phyloP scores from a whole-genome alignment of 2,113 vertebrate genomes.

The Gavia stellata region DNA sequence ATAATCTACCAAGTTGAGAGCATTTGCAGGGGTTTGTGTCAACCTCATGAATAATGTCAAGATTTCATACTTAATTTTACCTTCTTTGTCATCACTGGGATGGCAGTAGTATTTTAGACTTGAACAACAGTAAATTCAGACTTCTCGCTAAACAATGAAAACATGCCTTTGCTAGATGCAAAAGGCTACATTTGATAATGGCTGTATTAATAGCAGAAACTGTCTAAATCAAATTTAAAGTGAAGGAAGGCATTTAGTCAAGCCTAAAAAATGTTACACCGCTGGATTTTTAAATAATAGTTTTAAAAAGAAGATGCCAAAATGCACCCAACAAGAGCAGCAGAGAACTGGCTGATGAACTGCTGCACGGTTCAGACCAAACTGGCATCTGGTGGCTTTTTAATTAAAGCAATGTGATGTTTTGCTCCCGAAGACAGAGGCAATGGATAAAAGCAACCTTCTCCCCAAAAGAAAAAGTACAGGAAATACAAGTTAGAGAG shows the following conservation, averaged over 20 bases:
- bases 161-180: background rate
- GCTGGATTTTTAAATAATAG: background rate
- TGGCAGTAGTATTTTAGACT: background rate
- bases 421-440: background rate
- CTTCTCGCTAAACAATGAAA: background rate
- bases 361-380: background rate
- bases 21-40: background rate
- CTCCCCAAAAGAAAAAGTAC: background rate
- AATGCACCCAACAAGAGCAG: background rate
- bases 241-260: background rate
- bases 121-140: background rate
- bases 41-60: background rate
- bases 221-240: background rate
- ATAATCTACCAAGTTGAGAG: background rate
- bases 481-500: background rate
- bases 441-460: background rate
- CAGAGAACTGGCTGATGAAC: background rate
- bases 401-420: accelerated
- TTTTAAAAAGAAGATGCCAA: background rate
- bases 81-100: background rate
- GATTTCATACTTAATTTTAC: background rate
- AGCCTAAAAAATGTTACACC: background rate
- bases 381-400: background rate
- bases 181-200: background rate
- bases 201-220: background rate